Evolutionary conservation across 2,113 vertebrate genomes (phyloP), one percentile per base, ranked within the genome.

Genomic region (pig (Sus scrofa)): DNA sequence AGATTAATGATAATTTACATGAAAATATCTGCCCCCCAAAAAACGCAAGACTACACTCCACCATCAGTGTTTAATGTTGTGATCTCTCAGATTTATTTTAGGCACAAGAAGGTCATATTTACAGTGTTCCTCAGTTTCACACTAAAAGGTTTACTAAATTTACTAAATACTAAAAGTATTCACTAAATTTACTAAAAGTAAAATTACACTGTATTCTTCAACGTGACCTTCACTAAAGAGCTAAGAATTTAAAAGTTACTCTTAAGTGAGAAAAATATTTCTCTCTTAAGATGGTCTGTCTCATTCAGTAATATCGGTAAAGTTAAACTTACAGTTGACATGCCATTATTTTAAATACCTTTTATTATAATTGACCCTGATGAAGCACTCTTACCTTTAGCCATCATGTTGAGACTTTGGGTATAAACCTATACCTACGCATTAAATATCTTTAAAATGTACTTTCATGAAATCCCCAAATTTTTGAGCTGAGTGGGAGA

Each of bases 41-140:
- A 86, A 85, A 87, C 39, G 92, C 27, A 92, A 96, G 79, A 65
- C 34, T 92, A 75, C 24, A 62, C 22, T 90, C 94, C 39, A 94
- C 22, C 37, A 86, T n/a, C 30, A 89, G n/a, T 20, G 11, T 94
- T 85, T 74, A 84, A 84, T 74, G 27, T 82, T 44, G 86, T 56
- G 44, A 91, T 50, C 6, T 83, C 13, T 78, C 13, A 30, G 44
- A 85, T 95, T 79, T 92, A 95, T 83, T 73, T 91, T 84, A 77
- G 67, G 10, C 37, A 82, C 37, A 91, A 63, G 54, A 85, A 71
- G 50, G 71, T 86, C 87, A 81, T 37, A 50, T 68, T 90, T 94
- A 93, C 20, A 88, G 4, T 91, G 89, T 67, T 30, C 19, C 44
- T 92, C 81, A 91, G 83, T 81, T 92, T 91, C 30, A 88, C 26